Conservation (phyloP, 1,140 invertebrate species). For the Mya arenaria region DNA sequence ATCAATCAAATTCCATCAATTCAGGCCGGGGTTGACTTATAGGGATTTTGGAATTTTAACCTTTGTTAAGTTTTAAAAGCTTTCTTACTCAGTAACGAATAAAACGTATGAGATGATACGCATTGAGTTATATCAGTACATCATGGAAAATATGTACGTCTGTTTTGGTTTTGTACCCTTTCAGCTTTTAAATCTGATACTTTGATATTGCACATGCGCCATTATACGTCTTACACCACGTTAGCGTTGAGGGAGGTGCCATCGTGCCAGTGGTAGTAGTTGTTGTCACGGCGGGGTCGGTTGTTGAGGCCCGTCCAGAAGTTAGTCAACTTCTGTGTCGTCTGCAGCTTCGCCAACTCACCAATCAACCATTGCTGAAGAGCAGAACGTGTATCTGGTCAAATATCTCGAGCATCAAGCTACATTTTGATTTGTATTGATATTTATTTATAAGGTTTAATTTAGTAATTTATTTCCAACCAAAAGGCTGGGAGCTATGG, state of each 20-base stretch:
- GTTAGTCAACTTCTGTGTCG: background rate
- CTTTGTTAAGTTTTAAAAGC: too few relatives aligned
- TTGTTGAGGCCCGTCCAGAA: slow-evolving; percentile 53
- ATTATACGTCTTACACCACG: slow-evolving; percentile 23
- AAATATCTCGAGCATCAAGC: too few relatives aligned
- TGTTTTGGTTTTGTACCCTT: background rate
- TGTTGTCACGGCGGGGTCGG: slow-evolving; percentile 40
- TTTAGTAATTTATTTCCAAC: too few relatives aligned
- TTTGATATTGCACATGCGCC: background rate
- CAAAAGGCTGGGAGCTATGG: too few relatives aligned
- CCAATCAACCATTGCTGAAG: slow-evolving; percentile 11
- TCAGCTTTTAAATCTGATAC: background rate
- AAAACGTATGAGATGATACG: background rate
- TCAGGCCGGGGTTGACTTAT: too few relatives aligned
- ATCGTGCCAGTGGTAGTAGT: slow-evolving; percentile 41
- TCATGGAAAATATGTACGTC: background rate
- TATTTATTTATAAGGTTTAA: too few relatives aligned
- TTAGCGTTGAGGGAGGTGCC: slow-evolving; percentile 13
- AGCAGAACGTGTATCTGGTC: too few relatives aligned
- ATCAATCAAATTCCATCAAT: too few relatives aligned
- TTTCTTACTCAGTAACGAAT: too few relatives aligned
- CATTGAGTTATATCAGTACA: background rate
- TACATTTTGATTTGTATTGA: too few relatives aligned
- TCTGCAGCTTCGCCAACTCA: background rate
- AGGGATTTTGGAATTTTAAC: too few relatives aligned